A percentile compares a stretch with the other conserved stretches of the same genome.
phyloP scores from a whole-genome alignment of 2,797 vertebrate genomes.

The Molossus molossus region DNA sequence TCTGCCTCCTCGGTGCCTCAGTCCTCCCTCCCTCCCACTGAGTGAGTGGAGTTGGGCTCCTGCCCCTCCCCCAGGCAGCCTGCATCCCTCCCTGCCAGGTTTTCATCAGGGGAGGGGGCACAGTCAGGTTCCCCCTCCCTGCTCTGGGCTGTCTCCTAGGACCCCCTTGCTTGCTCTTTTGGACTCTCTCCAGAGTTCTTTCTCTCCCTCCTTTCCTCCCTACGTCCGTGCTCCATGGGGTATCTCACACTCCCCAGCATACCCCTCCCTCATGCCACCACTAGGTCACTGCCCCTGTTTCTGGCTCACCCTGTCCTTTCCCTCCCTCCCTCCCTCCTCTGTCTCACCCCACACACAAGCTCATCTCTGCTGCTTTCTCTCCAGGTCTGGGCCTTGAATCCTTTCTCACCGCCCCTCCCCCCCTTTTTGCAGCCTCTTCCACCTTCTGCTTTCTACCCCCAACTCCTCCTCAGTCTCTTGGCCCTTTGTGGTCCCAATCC shows the following conservation, averaged over 20 bases:
- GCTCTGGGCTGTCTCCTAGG: neutral
- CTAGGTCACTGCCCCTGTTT: neutral
- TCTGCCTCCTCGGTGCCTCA: neutral
- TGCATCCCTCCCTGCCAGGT: neutral
- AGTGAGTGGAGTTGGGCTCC: constrained; percentile 59
- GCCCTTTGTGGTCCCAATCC: neutral
- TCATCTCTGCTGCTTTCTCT: neutral
- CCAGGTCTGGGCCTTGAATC: constrained; percentile 33
- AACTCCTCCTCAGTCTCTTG: neutral
- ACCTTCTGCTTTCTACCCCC: neutral
- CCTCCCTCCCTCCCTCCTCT: neutral
- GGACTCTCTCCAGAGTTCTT: constrained; percentile 57
- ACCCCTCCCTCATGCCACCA: neutral
- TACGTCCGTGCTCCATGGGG: neutral
- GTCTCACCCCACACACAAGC: neutral
- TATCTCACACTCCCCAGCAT: constrained; percentile 43
- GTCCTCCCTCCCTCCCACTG: constrained; percentile 21
- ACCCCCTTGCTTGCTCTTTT: neutral
- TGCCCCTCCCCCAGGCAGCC: constrained; percentile 47
- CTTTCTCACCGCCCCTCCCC: neutral
- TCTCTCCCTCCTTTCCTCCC: neutral
- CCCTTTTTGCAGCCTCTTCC: neutral
- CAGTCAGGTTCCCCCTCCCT: neutral
- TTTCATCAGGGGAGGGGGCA: neutral
- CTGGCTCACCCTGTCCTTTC: constrained; percentile 5